Conservation (phyloP, 2,797 vertebrate species). For the Capromys pilorides region DNA sequence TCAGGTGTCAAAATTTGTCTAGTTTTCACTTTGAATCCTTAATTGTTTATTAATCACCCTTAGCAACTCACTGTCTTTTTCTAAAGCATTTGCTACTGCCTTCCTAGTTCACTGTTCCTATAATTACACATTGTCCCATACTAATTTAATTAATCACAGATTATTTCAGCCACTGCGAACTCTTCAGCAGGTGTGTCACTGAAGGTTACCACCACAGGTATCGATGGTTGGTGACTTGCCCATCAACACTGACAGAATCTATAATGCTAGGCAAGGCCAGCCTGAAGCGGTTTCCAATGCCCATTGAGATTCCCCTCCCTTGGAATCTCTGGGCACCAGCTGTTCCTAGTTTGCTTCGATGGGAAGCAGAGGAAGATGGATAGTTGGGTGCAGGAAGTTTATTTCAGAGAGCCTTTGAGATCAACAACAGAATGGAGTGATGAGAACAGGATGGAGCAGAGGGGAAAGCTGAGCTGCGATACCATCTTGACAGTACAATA, state of each 20-base stretch:
- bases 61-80: not conserved
- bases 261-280: not conserved
- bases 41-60: not conserved
- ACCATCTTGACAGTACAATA: not conserved
- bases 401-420: not conserved
- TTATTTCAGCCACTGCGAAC: not conserved
- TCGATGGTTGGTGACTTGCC: not conserved
- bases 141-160: not conserved
- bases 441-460: not conserved
- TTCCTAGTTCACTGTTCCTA: not conserved
- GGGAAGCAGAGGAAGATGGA: not conserved
- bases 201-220: not conserved
- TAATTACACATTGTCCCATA: not conserved
- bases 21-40: not conserved
- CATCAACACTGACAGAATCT: not conserved
- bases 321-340: not conserved
- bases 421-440: not conserved
- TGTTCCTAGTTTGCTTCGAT: not conserved
- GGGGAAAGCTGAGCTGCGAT: not conserved
- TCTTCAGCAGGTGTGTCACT: not conserved
- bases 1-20: not conserved
- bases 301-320: not conserved
- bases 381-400: not conserved
- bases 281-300: not conserved
- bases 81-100: not conserved